phyloP scores from a whole-genome alignment of 2,888 invertebrate genomes.

The Archaeoteleia sp. region DNA sequence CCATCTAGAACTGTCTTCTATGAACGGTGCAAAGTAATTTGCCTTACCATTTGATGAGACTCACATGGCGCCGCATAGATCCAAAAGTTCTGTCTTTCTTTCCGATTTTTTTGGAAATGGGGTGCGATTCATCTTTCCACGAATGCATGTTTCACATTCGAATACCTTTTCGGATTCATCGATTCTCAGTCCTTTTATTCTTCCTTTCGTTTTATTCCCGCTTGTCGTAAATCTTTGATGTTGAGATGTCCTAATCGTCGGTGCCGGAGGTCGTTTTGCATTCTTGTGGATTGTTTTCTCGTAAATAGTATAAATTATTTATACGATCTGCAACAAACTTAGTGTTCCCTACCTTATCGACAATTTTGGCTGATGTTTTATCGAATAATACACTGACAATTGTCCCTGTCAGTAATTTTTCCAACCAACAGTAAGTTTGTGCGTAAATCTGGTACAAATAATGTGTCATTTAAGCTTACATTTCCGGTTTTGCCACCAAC shows the following conservation, averaged over 20 bases:
- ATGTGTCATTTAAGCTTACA: conserved; percentile 8
- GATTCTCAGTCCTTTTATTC: conserved; percentile 1
- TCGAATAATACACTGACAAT: conserved; percentile 10
- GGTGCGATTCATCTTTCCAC: conserved; percentile 42
- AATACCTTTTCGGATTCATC: conserved; percentile 13
- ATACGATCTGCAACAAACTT: conserved; percentile 18
- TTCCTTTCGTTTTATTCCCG: conserved; percentile 17
- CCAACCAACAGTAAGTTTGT: conserved; percentile 24
- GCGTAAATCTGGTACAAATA: conserved; percentile 23
- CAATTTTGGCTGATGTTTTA: conserved; percentile 3
- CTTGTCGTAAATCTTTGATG: conserved; percentile 21
- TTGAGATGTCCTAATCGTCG: conserved; percentile 22
- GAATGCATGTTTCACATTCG: conserved; percentile 37
- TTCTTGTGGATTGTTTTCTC: neutral
- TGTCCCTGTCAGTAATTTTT: conserved; percentile 18
- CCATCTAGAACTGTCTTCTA: conserved; percentile 57
- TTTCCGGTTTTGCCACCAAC: conserved; percentile 2
- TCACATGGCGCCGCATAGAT: conserved; percentile 55
- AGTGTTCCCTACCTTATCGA: neutral
- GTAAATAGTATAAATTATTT: conserved; percentile 15
- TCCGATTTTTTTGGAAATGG: conserved; percentile 41
- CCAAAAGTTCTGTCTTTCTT: conserved; percentile 48
- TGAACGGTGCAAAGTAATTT: conserved; percentile 55
- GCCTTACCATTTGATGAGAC: conserved; percentile 49
- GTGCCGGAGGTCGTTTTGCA: conserved; percentile 3